These are phyloP conservation scores for Limosa lapponica DNA, from an alignment of 2,797 vertebrate species.

Conservation along the genomic window DNA sequence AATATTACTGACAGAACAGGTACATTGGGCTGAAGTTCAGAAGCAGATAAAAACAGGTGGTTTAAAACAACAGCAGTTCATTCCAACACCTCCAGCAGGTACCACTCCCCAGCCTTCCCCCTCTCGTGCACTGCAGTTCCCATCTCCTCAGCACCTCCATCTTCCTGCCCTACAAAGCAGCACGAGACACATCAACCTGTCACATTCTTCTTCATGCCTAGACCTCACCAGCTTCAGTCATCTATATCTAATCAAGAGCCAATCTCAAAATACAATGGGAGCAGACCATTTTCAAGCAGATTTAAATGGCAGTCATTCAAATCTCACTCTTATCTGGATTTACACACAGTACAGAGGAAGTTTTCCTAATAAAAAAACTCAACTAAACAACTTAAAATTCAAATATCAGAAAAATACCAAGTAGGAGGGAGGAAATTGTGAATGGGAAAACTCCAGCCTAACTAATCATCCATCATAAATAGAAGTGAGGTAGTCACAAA, in stretches of 20 bases:
- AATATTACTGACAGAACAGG: neutral
- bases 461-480: neutral
- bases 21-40: neutral
- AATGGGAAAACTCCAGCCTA: neutral
- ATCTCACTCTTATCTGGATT: neutral
- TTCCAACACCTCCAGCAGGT: neutral
- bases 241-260: neutral
- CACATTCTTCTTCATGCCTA: neutral
- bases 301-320: neutral
- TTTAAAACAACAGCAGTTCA: neutral
- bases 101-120: neutral
- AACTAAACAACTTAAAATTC: neutral
- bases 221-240: neutral
- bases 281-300: neutral
- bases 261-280: neutral
- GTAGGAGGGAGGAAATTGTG: neutral
- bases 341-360: neutral
- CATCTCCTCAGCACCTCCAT: neutral
- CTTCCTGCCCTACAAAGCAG: neutral
- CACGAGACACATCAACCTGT: neutral
- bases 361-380: neutral
- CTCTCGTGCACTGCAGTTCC: neutral
- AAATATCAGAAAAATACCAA: neutral
- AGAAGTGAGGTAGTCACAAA: neutral
- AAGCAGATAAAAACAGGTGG: neutral